Conservation (phyloP, 2,113 vertebrate genomes). For the Mobula hypostoma region DNA sequence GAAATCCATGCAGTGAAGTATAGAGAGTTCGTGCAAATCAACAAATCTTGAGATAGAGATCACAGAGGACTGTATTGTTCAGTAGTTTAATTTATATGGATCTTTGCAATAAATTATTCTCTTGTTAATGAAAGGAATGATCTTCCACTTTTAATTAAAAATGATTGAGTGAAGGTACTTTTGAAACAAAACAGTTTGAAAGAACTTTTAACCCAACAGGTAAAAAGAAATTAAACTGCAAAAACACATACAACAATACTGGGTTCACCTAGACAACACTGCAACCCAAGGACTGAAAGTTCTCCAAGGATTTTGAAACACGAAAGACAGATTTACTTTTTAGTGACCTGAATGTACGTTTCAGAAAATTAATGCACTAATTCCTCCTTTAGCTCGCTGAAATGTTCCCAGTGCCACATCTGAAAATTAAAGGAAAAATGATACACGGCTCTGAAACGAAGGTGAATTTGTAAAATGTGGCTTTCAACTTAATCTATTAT, state of each 20-base stretch:
- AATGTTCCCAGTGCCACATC: neutral
- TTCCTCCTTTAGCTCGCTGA: slow-evolving; percentile 3
- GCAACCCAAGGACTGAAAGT: neutral
- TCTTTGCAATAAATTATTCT: neutral
- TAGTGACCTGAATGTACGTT: neutral
- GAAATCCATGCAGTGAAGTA: neutral
- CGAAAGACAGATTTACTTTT: neutral
- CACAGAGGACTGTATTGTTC: neutral
- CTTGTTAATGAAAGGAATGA: neutral
- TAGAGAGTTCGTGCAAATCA: neutral
- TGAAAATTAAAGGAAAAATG: slow-evolving; percentile 26
- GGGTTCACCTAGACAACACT: neutral
- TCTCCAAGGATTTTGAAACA: neutral
- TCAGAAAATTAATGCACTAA: neutral
- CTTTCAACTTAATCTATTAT: slow-evolving; percentile 39
- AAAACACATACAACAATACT: neutral
- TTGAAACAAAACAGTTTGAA: neutral
- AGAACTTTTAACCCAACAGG: neutral
- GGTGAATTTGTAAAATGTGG: slow-evolving; percentile 32
- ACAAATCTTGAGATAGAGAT: neutral
- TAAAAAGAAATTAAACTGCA: neutral
- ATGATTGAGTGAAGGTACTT: neutral
- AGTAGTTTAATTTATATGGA: neutral
- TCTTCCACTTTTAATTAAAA: neutral
- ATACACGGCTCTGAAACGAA: slow-evolving; percentile 19